Percentiles rank a stretch among this genome's conserved stretches.
These are phyloP conservation scores for Ophion ellenae DNA, from an alignment of 2,888 invertebrate species.

Conservation along the genomic window DNA sequence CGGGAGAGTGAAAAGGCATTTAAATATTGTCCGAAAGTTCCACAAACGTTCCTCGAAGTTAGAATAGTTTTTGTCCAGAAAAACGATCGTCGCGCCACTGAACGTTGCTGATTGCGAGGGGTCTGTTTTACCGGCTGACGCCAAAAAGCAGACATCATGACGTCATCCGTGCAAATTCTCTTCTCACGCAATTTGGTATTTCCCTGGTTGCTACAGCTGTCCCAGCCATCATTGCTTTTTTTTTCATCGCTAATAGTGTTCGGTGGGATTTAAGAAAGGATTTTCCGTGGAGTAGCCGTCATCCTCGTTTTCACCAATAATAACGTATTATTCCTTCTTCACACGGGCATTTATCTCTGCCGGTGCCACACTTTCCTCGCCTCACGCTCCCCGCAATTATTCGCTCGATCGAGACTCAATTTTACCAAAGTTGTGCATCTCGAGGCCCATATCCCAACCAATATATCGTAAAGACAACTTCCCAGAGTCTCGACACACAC, in stretches of 20 bases:
- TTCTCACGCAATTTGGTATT: constrained; percentile 50
- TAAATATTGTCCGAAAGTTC: too few relatives aligned
- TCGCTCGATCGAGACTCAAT: constrained; percentile 19
- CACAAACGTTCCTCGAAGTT: too few relatives aligned
- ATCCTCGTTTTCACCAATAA: constrained; percentile 5
- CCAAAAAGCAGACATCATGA: constrained; percentile 25
- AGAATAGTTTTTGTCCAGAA: too few relatives aligned
- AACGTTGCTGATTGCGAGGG: too few relatives aligned
- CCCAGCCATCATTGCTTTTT: constrained; percentile 52
- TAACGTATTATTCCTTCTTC: constrained; percentile 23
- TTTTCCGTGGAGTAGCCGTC: constrained; percentile 54
- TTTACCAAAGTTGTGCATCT: constrained; percentile 27
- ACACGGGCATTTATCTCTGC: not conserved
- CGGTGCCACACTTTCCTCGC: not conserved
- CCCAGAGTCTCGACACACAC: not conserved
- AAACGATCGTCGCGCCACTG: too few relatives aligned
- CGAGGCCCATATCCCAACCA: constrained; percentile 5
- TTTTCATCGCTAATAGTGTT: constrained; percentile 50
- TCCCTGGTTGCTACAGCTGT: constrained; percentile 58
- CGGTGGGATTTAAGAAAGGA: constrained; percentile 52
- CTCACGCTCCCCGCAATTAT: not conserved
- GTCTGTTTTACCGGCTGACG: too few relatives aligned
- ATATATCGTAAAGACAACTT: constrained; percentile 13
- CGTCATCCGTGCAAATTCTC: constrained; percentile 63
- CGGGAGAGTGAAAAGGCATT: too few relatives aligned